Conservation (phyloP, 2,888 invertebrate species). For the Campoplex capitator region DNA sequence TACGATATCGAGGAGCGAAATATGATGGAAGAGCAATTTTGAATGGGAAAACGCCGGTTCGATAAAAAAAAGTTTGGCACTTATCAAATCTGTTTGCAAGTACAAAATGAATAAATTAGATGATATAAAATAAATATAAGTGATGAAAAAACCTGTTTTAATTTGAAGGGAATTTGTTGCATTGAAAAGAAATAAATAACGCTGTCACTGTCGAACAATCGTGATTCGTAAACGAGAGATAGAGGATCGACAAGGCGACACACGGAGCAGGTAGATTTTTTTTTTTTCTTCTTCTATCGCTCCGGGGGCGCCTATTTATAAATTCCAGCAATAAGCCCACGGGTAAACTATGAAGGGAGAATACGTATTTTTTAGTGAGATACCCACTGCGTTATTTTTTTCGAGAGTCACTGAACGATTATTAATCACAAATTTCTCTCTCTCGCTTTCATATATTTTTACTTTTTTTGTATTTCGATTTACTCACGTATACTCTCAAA, state of each 20-base stretch:
- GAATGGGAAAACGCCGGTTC: no score
- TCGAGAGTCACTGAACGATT: slow-evolving; percentile 71
- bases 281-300: slow-evolving; percentile 42
- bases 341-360: slow-evolving; percentile 37
- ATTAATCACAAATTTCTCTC: slow-evolving; percentile 69
- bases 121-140: background rate
- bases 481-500: slow-evolving; percentile 13
- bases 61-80: background rate
- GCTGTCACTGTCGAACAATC: slow-evolving; percentile 60
- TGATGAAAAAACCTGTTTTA: slow-evolving; percentile 1
- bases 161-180: slow-evolving; percentile 27
- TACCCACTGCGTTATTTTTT: slow-evolving; percentile 63
- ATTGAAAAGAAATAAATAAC: slow-evolving; percentile 41
- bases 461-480: slow-evolving; percentile 41
- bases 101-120: background rate
- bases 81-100: background rate
- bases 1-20: background rate
- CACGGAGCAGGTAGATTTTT: slow-evolving; percentile 34
- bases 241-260: slow-evolving; percentile 20
- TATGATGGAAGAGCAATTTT: background rate
- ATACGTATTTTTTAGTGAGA: slow-evolving; percentile 25
- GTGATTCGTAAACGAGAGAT: slow-evolving; percentile 40
- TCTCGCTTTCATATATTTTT: slow-evolving; percentile 23
- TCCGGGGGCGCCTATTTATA: slow-evolving; percentile 55
- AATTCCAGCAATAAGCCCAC: slow-evolving; percentile 49